These are phyloP conservation scores for Pycnomerus fuliginosus DNA, from an alignment of 2,888 invertebrate species.

Conservation along the genomic window DNA sequence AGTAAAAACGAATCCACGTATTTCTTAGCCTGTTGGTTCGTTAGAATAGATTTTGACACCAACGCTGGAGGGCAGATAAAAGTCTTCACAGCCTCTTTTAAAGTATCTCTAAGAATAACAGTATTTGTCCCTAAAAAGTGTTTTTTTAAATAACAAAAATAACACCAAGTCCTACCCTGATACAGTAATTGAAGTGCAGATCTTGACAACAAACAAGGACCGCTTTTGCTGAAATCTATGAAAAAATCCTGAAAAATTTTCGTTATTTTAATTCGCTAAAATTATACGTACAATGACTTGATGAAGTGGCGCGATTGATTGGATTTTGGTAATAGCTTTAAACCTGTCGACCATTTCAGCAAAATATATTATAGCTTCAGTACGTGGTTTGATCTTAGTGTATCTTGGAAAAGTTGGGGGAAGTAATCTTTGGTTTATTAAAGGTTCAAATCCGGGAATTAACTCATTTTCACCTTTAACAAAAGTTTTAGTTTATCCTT, in stretches of 20 bases:
- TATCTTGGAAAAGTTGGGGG: constrained; percentile 99
- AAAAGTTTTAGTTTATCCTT: not conserved
- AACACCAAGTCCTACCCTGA: constrained; percentile 59
- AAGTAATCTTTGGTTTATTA: constrained; percentile 90
- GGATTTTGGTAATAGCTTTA: constrained; percentile 79
- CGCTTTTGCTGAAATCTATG: constrained; percentile 84
- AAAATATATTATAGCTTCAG: constrained; percentile 78
- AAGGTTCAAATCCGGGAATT: constrained; percentile 93
- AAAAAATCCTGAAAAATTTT: constrained; percentile 77
- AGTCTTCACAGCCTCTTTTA: constrained; percentile 80
- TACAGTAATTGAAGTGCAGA: constrained; percentile 86
- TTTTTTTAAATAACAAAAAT: no score
- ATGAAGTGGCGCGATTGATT: constrained; percentile 75
- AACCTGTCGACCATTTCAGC: constrained; percentile 80
- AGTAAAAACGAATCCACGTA: constrained; percentile 86
- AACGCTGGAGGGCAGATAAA: constrained; percentile 90
- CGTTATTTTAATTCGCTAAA: no score
- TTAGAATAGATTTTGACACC: constrained; percentile 69
- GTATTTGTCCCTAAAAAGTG: constrained; percentile 54
- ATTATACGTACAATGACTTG: constrained; percentile 67
- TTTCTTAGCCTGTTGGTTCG: constrained; percentile 76
- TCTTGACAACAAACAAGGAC: constrained; percentile 88
- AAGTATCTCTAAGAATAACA: constrained; percentile 68
- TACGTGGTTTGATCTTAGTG: constrained; percentile 81
- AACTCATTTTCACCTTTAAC: constrained; percentile 67